Evolutionary conservation across 2,888 invertebrate genomes (phyloP).

Genomic region (Podabrus alpinus): DNA sequence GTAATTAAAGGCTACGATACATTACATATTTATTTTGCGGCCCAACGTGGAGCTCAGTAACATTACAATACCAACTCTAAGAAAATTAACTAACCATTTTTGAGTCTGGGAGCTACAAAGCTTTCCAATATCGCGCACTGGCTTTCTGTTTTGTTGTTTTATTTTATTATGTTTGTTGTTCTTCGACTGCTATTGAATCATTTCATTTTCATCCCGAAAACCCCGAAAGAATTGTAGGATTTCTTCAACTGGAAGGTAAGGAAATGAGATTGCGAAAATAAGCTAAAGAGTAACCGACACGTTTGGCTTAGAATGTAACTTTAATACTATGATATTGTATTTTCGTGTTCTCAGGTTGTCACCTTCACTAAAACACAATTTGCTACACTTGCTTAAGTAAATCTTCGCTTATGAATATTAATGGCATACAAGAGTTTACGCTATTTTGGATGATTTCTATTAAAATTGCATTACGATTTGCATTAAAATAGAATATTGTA

Average conservation of each 20-base stretch:
- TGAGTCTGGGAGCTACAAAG: too few relatives aligned
- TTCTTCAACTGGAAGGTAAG: neutral
- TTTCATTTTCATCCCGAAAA: too few relatives aligned
- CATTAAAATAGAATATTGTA: conserved; percentile 31
- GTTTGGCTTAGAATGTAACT: neutral
- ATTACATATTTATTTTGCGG: too few relatives aligned
- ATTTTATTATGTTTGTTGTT: too few relatives aligned
- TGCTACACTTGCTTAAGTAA: conserved; percentile 20
- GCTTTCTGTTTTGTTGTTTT: too few relatives aligned
- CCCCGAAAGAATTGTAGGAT: too few relatives aligned
- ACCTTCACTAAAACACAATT: conserved; percentile 22
- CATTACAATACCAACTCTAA: too few relatives aligned
- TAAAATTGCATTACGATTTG: conserved; percentile 32
- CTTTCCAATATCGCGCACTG: too few relatives aligned
- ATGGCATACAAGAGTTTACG: conserved; percentile 26
- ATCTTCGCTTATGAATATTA: conserved; percentile 31
- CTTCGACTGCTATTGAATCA: too few relatives aligned
- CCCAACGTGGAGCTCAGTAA: too few relatives aligned
- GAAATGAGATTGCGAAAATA: neutral
- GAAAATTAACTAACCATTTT: too few relatives aligned
- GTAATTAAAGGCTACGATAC: too few relatives aligned
- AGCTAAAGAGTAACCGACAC: neutral
- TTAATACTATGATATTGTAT: neutral
- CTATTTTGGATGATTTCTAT: conserved; percentile 32
- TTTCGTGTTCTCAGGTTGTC: neutral